Evolutionary conservation across 2,113 vertebrate genomes (phyloP), one percentile per base, ranked within the genome.

Genomic region (Hymenochirus boettgeri): DNA sequence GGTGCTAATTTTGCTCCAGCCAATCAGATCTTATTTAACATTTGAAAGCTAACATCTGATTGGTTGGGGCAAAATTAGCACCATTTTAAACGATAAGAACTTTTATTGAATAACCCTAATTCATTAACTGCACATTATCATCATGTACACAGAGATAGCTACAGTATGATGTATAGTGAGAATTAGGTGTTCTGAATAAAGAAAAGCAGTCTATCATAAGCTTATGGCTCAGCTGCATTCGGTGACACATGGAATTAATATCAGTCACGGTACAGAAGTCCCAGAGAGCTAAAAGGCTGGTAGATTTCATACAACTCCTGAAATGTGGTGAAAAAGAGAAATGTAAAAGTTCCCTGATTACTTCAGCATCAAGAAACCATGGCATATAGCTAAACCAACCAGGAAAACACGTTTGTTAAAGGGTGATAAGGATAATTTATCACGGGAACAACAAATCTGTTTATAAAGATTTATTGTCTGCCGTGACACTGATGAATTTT

Each of bases 401-500:
- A 71, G 73, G 78, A 80, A 80, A 76, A 72, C 13, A 63, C 71
- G 71, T 81, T 79, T 48, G 78, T 83, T 75, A 74, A 77, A 59
- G 66, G 70, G 71, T 72, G 76, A 74, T 73, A 74, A 51, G 48
- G 77, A 70, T 66, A 66, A 71, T 80, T 82, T 80, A 77, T 83
- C 75, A 77, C 62, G 55, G 73, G 76, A 79, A 57, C 72, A 74
- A 72, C 77, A 77, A 27, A 62, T 78, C 70, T 72, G 74, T 79
- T 48, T 48, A 21, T 48, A 48, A 48, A 48, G 21, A 48, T 48
- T 23, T 48, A 48, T 48, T 47, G 19, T 48, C 46, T 23, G 46
- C 46, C 9, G 70, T 61, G 73, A 67, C 75, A 77, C 76, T 78
- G 79, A 83, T 80, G 78, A 78, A 83, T 83, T 77, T 82, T 77